Percentiles rank a stretch among this genome's conserved stretches.
These are phyloP conservation scores for Belgica antarctica DNA, from an alignment of 2,888 invertebrate genomes.

Conservation along the genomic window DNA sequence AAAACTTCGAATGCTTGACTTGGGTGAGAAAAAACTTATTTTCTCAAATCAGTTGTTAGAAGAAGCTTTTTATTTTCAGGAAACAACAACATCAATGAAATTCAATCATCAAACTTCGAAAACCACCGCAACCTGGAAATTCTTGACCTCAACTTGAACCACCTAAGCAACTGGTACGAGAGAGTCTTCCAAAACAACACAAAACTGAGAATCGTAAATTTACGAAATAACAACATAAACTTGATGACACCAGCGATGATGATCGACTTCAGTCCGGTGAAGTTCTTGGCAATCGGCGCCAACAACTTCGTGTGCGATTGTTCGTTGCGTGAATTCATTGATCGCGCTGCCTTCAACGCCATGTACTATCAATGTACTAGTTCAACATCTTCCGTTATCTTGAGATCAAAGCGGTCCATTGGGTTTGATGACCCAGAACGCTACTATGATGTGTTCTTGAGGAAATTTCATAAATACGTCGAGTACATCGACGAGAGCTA, in stretches of 20 bases:
- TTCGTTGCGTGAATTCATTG: slow-evolving; percentile 57
- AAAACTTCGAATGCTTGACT: slow-evolving; percentile 56
- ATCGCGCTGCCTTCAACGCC: slow-evolving; percentile 50
- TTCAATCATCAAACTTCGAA: slow-evolving; percentile 51
- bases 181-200: slow-evolving; percentile 54
- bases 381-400: too few relatives aligned
- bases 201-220: slow-evolving; percentile 54
- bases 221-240: slow-evolving; percentile 60
- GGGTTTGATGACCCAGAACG: background rate
- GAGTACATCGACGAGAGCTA: slow-evolving; percentile 13
- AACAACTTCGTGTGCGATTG: slow-evolving; percentile 64
- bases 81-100: slow-evolving; percentile 57
- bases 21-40: too few relatives aligned
- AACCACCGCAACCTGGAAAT: slow-evolving; percentile 54
- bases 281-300: slow-evolving; percentile 57
- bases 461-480: slow-evolving; percentile 27
- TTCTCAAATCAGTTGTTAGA: too few relatives aligned
- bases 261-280: slow-evolving; percentile 56
- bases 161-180: slow-evolving; percentile 59
- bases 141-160: slow-evolving; percentile 59
- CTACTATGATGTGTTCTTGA: slow-evolving; percentile 26
- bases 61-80: slow-evolving; percentile 40
- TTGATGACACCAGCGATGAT: slow-evolving; percentile 60
- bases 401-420: background rate
- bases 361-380: slow-evolving; percentile 29